A percentile compares a stretch with the other conserved stretches of the same genome.
Evolutionary conservation across 2,888 invertebrate species (phyloP).

Genomic region (Pemphredon lugubris): DNA sequence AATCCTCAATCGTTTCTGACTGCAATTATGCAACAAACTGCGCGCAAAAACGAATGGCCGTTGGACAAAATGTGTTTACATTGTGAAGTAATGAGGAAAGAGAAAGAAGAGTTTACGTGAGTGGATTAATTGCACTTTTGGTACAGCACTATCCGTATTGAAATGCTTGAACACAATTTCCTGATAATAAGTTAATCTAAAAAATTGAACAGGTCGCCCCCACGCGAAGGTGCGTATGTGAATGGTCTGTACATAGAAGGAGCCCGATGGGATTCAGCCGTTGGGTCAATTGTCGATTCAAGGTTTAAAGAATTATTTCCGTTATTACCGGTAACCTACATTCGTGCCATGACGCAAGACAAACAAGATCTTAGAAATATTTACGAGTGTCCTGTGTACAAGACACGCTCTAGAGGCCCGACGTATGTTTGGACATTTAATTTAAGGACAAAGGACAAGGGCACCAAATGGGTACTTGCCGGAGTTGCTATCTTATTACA

Average conservation of each 20-base stretch:
- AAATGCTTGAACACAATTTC: background rate
- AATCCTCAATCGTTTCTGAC: constrained; percentile 98
- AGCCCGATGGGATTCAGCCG: constrained; percentile 93
- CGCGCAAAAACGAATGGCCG: constrained; percentile 97
- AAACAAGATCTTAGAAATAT: constrained; percentile 93
- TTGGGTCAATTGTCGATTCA: constrained; percentile 91
- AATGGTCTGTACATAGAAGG: constrained; percentile 96
- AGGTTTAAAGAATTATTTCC: constrained; percentile 95
- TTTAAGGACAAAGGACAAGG: constrained; percentile 92
- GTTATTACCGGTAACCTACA: constrained; percentile 93
- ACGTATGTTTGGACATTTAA: constrained; percentile 99
- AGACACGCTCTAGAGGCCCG: constrained; percentile 92
- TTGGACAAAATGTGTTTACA: constrained; percentile 97
- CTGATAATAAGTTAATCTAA: background rate
- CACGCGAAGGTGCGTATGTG: constrained; percentile 95
- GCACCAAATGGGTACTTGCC: constrained; percentile 95
- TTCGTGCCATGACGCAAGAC: constrained; percentile 93
- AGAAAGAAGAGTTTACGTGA: constrained; percentile 90
- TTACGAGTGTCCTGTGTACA: constrained; percentile 97
- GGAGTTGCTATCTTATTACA: constrained; percentile 96
- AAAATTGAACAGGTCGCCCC: constrained; percentile 86
- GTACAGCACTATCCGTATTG: too few species aligned
- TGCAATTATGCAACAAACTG: constrained; percentile 98
- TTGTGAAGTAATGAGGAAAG: constrained; percentile 96
- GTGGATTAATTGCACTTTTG: constrained; percentile 52